Evolutionary conservation across 2,888 invertebrate species (phyloP), one percentile per base, ranked within the genome.

Genomic region (Timandra comae): DNA sequence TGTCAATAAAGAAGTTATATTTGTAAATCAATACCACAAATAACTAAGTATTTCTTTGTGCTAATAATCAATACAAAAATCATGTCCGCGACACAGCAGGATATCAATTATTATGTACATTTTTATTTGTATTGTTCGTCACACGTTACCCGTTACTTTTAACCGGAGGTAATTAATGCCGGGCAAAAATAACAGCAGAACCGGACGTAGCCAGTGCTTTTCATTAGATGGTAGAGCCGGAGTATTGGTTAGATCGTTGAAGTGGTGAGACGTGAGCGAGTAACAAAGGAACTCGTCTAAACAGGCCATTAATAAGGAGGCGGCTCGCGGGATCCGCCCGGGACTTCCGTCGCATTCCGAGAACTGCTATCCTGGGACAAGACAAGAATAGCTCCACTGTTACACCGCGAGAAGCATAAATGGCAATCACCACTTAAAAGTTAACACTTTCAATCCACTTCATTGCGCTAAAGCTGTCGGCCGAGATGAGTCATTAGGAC

Each of bases 281-380:
- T 76, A 77, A 82, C 81, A 79, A 84, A 82, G 78, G 76, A 76
- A 75, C 71, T 65, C 68, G 76, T 76, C 75, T 81, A 84, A 84
- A 80, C 81, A 81, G 80, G 75, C 69, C 82, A 84, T 84, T 82
- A 82, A 82, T 81, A 84, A 80, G 78, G 80, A 77, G 78, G 70
- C 74, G 78, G 77, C 67, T 70, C 66, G 65, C 65, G 64, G 63
- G 74, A 64, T 69, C 65, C 69, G 67, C 55, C 60, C 70, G 74
- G 74, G 72, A 73, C 81, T 79, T 82, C 82, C 82, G 81, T 63
- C 58, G 75, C 68, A 63, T 84, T 84, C 81, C 75, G 56, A 73
- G 82, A 84, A 82, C 63, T 60, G 64, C 70, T 68, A 64, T 63
- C 63, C 72, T 57, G 68, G 66, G 74, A 78, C 77, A 73, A 71